A percentile compares a stretch with the other conserved stretches of the same genome.
Evolutionary conservation across 2,113 vertebrate genomes (phyloP).

Genomic region (Petrocephalus zakoni): DNA sequence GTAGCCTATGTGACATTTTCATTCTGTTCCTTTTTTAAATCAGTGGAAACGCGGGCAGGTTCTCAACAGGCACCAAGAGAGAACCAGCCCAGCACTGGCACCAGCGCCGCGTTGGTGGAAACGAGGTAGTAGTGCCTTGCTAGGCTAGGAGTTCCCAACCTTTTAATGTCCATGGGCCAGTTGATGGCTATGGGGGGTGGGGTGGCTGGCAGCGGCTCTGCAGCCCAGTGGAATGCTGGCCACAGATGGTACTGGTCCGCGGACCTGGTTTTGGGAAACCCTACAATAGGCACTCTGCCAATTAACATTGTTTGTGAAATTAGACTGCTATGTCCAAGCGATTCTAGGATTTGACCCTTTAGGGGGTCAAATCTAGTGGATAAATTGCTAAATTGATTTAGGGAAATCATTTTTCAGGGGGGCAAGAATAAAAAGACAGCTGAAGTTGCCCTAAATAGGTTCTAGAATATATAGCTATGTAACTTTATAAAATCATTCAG

Average conservation of each 20-base stretch:
- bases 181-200: background rate
- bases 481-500: background rate
- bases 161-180: background rate
- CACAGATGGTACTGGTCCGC: background rate
- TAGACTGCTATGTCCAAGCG: no score
- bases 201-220: background rate
- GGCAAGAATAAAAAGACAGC: background rate
- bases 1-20: background rate
- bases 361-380: background rate
- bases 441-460: background rate
- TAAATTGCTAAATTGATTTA: background rate
- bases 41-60: no score
- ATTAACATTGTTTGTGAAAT: background rate
- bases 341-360: background rate
- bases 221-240: background rate
- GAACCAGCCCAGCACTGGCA: no score
- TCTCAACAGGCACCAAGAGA: no score
- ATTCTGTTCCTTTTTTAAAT: no score
- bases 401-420: background rate
- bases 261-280: background rate
- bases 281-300: background rate
- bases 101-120: background rate
- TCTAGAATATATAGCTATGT: background rate
- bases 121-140: background rate
- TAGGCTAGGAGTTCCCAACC: no score